These are phyloP conservation scores for Elephantulus edwardii DNA, from an alignment of 2,113 vertebrate genomes.

Conservation along the genomic window DNA sequence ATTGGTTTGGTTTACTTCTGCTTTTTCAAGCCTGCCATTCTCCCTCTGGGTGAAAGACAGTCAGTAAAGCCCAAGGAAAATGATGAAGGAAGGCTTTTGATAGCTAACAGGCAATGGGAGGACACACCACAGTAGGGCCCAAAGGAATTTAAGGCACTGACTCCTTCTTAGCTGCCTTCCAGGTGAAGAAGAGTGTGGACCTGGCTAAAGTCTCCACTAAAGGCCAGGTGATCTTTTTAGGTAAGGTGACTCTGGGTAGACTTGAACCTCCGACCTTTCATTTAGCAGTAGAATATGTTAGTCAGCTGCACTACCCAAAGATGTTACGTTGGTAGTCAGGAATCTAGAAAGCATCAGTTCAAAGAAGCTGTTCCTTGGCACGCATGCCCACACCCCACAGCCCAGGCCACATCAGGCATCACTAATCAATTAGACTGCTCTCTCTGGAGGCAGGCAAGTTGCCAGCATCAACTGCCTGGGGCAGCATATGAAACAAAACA, in stretches of 20 bases:
- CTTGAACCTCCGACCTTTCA: neutral
- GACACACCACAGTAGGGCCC: rapidly evolving
- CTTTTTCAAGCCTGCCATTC: neutral
- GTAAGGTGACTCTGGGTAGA: neutral
- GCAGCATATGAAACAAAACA: neutral
- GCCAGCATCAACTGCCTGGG: no score
- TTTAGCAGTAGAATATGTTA: neutral
- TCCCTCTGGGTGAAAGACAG: neutral
- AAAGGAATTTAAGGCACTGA: rapidly evolving
- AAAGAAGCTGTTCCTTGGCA: neutral
- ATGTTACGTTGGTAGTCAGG: neutral
- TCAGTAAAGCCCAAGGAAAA: neutral
- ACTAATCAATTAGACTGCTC: neutral
- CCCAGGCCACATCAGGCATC: neutral
- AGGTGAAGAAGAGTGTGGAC: no score
- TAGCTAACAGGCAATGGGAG: neutral
- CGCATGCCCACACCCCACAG: neutral
- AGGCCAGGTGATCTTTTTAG: neutral
- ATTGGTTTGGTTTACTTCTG: neutral
- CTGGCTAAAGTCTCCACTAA: neutral
- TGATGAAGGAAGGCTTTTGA: neutral
- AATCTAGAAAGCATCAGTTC: neutral
- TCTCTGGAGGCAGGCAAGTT: neutral
- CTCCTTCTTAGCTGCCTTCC: neutral
- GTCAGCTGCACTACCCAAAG: neutral